Percentiles rank a stretch among this genome's conserved stretches.
phyloP scores from a whole-genome alignment of 2,888 invertebrate species.

The Mesorhabditis belari region DNA sequence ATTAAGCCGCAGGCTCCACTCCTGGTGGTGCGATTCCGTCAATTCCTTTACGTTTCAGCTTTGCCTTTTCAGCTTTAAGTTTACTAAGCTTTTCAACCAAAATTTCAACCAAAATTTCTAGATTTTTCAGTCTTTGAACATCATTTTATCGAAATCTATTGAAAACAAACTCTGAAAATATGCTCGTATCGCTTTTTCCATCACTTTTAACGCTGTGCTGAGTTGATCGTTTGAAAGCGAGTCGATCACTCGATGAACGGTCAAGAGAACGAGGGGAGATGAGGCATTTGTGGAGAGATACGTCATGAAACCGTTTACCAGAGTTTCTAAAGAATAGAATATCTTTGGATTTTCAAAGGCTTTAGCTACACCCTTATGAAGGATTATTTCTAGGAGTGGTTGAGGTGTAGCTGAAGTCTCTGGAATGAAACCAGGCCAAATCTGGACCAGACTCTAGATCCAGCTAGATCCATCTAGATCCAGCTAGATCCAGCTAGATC shows the following conservation, averaged over 20 bases:
- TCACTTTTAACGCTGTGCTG: conserved; percentile 29
- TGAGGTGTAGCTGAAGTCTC: not conserved
- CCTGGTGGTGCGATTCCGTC: no score
- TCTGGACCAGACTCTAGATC: not conserved
- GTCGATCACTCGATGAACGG: conserved; percentile 21
- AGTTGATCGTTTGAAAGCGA: conserved; percentile 31
- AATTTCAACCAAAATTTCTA: not conserved
- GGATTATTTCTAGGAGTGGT: no score
- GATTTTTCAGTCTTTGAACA: not conserved
- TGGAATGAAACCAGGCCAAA: no score
- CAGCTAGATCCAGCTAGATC: not conserved
- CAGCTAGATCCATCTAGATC: not conserved
- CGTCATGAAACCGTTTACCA: conserved; percentile 25
- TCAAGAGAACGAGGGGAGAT: conserved; percentile 25
- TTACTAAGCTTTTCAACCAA: no score
- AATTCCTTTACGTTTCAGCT: no score
- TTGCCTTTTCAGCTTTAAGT: no score
- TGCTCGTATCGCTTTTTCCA: conserved; percentile 33
- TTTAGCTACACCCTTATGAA: no score
- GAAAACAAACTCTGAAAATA: conserved; percentile 39
- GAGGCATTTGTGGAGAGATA: conserved; percentile 20
- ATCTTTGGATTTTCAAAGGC: not conserved
- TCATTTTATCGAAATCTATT: no score
- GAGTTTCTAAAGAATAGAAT: conserved; percentile 15
- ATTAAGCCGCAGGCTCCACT: no score